Percentiles rank a stretch among this genome's conserved stretches.
Conservation (phyloP, 2,113 vertebrate species). For the Blennius ocellaris region DNA sequence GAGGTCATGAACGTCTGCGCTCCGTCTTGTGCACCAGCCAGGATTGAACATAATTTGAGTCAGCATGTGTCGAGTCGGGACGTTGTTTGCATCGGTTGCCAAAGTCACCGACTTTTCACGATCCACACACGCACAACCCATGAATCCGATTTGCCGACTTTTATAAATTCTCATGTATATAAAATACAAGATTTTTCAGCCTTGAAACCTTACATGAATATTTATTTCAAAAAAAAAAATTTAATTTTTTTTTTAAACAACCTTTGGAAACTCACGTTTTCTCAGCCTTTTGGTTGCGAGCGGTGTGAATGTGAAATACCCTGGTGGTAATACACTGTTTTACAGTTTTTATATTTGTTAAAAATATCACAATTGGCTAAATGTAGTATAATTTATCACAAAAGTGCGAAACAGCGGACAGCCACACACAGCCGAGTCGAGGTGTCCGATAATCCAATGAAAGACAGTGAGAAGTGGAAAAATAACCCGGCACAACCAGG, state of each 20-base stretch:
- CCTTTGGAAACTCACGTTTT: not conserved
- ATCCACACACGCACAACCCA: not conserved
- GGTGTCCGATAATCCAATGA: constrained; percentile 27
- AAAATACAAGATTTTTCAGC: not conserved
- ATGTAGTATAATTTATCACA: constrained; percentile 20
- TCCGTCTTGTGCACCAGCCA: not conserved
- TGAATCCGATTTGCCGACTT: not conserved
- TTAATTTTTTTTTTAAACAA: not conserved
- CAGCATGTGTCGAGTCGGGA: not conserved
- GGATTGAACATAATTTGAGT: not conserved
- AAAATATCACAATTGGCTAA: not conserved
- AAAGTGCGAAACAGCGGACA: constrained; percentile 15
- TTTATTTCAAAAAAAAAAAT: too few relatives aligned
- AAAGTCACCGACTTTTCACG: not conserved
- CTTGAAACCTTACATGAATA: not conserved
- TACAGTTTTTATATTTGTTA: too few relatives aligned
- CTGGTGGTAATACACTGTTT: not conserved
- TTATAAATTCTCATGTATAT: not conserved
- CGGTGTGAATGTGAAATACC: not conserved
- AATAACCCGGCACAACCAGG: constrained; percentile 8
- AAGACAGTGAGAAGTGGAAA: constrained; percentile 3
- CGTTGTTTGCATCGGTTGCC: not conserved
- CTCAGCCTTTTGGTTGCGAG: not conserved
- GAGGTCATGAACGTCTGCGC: too few relatives aligned
- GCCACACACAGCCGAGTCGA: constrained; percentile 5